Base-by-base conservation (phyloP, 1,140 invertebrate species). In the Whitmania pigra region DNA sequence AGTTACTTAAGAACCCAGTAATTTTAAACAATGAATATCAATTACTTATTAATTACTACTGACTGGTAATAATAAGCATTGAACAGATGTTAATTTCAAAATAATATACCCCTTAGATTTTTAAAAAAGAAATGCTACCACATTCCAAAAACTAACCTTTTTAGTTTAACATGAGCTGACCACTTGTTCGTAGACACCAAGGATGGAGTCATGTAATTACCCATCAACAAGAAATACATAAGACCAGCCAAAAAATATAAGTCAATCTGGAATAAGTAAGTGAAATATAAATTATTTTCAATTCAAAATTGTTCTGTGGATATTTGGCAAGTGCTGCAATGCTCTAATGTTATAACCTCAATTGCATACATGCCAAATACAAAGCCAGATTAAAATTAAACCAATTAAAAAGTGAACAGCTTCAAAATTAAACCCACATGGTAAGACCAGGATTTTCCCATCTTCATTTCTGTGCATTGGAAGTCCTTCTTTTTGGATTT, bases 371-470 rank as follows among this genome's bases (percentile, higher is more conserved):
- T 11, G 69, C 31, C 43, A 57, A 22, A 53, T 57, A 54, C 49
- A 71, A 54, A 43, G 25, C 9, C 11, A 63, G 11, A 54, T 0
- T n/a, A 20, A 72, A 18, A n/a, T 25, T 27, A 31, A 71, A 25
- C 40, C 43, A 72, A 43, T 18, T 2, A 22, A 13, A 55, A 31
- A 1, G 69, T 17, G 69, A 55, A 71, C 71, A 22, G 6, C n/a
- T 18, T n/a, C 7, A 17, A 66, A 20, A 25, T 40, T 9, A 54
- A 17, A 22, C 29, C 75, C 74, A 86, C 84, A 82, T 95, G 92
- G 81, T 92, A 94, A 43, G 89, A 93, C 93, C 93, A 96, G 3
- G 90, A 89, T 77, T 87, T 87, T 55, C 88, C 85, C 73, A 90
- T 90, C 77, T 87, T 86, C 91, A 93, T 93, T 83, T 93, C 91